These are phyloP conservation scores for Sphaeramia orbicularis DNA, from an alignment of 2,797 vertebrate genomes.

Conservation along the genomic window DNA sequence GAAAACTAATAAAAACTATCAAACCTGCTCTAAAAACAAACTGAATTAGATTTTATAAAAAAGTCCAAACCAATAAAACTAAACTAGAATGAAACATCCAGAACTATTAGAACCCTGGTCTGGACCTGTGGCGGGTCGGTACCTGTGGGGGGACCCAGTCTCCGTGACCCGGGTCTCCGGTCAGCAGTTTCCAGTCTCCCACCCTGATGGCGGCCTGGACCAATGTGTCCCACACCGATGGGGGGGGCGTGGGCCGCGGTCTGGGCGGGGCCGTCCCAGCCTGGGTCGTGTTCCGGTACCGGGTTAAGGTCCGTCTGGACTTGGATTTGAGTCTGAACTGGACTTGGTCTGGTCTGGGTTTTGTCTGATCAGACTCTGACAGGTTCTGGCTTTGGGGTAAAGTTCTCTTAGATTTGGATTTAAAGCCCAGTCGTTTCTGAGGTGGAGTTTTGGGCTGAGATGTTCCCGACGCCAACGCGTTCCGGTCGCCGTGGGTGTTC, in stretches of 20 bases:
- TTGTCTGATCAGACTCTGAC: conserved; percentile 3
- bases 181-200: conserved; percentile 96
- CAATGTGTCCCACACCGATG: conserved; percentile 91
- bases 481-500: neutral
- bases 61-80: no score
- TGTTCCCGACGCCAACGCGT: neutral
- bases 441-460: conserved; percentile 7
- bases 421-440: neutral
- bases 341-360: conserved; percentile 18
- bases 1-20: no score
- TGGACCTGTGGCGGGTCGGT: no score
- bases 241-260: neutral
- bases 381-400: conserved; percentile 29
- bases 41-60: no score
- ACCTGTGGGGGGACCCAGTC: conserved; percentile 97
- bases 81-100: no score
- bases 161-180: conserved; percentile 93
- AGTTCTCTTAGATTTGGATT: conserved; percentile 36
- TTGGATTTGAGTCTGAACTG: conserved; percentile 21
- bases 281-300: conserved; percentile 48
- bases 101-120: no score
- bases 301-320: conserved; percentile 15
- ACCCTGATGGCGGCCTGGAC: conserved; percentile 95
- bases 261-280: neutral
- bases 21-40: no score